phyloP scores from a whole-genome alignment of 2,888 invertebrate species.

The Perithous albicinctus region DNA sequence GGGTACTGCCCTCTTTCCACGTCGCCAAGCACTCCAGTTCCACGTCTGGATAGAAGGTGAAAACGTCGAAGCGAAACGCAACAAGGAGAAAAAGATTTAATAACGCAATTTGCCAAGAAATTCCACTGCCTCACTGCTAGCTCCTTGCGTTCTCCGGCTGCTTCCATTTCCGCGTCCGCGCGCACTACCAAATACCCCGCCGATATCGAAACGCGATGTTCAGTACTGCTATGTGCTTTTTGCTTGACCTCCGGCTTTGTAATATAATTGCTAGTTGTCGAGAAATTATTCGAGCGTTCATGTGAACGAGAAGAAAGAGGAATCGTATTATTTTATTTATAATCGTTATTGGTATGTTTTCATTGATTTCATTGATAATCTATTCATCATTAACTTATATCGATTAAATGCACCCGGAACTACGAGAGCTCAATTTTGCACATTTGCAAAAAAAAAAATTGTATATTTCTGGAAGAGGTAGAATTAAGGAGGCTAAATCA shows the following conservation, averaged over 20 bases:
- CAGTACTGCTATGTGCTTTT: slow-evolving; percentile 1
- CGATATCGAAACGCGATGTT: slow-evolving; percentile 36
- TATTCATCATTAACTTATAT: slow-evolving; percentile 8
- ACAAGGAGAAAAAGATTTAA: slow-evolving; percentile 51
- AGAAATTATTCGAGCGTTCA: slow-evolving; percentile 25
- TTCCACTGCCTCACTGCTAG: slow-evolving; percentile 20
- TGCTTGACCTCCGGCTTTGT: slow-evolving; percentile 19
- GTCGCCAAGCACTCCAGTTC: slow-evolving; percentile 92
- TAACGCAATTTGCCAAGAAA: slow-evolving; percentile 55
- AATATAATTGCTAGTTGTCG: slow-evolving; percentile 32
- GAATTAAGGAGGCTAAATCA: too few relatives aligned
- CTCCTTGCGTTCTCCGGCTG: neutral
- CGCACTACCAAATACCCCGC: slow-evolving; percentile 34
- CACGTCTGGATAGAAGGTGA: slow-evolving; percentile 86
- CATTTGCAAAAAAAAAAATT: too few relatives aligned
- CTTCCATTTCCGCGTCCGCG: slow-evolving; percentile 19
- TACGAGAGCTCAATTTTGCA: too few relatives aligned
- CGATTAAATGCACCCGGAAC: neutral
- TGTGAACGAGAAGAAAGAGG: slow-evolving; percentile 6
- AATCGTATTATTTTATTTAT: slow-evolving; percentile 14
- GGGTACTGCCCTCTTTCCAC: slow-evolving; percentile 94
- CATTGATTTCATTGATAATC: neutral
- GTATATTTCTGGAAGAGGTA: too few relatives aligned
- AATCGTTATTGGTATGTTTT: neutral
- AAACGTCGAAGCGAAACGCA: slow-evolving; percentile 15